Evolutionary conservation across 2,797 vertebrate species (phyloP), one percentile per base, ranked within the genome.

Genomic region (Cryptoprocta ferox): DNA sequence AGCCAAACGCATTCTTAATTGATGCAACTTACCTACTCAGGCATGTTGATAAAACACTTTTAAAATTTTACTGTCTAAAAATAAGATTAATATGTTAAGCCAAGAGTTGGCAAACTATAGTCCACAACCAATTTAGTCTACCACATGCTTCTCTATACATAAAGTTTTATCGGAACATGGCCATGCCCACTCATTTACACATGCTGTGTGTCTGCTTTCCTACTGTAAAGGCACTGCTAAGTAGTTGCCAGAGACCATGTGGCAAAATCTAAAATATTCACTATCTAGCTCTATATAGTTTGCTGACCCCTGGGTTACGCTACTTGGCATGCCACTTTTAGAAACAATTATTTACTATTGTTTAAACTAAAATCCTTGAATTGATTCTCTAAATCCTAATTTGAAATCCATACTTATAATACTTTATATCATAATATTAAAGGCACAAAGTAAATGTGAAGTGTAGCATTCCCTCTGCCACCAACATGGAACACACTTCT

Each of bases 231-330:
- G 71, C 48, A 91, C 12, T 84, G 30, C 2, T 89, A 39, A 91
- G 15, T 39, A 65, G 37, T 42, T 96, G n/a, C 37, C 78, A 94
- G 45, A 94, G 42, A 85, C 21, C 35, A 84, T 53, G 32, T 89
- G 66, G 39, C n/a, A 87, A 94, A 81, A 21, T 90, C 50, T 50
- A 90, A 95, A 80, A 89, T 84, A 93, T 88, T 95, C 96, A 94
- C 56, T 79, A 39, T n/a, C 26, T 37, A 71, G 39, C 11, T 89
- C 80, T 79, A 32, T 53, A 35, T 8, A 70, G 24, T 53, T 32
- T 78, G 39, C 21, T 12, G 16, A 79, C 28, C 24, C 30, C 1
- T 56, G 12, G 2, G 76, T 85, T 87, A 79, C 82, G 12, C n/a
- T 56, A 86, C 19, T 75, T 19, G 56, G 61, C 16, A 68, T 50